phyloP scores from a whole-genome alignment of 37 sponge, comb jelly and placozoan species.

The Amphimedon queenslandica region DNA sequence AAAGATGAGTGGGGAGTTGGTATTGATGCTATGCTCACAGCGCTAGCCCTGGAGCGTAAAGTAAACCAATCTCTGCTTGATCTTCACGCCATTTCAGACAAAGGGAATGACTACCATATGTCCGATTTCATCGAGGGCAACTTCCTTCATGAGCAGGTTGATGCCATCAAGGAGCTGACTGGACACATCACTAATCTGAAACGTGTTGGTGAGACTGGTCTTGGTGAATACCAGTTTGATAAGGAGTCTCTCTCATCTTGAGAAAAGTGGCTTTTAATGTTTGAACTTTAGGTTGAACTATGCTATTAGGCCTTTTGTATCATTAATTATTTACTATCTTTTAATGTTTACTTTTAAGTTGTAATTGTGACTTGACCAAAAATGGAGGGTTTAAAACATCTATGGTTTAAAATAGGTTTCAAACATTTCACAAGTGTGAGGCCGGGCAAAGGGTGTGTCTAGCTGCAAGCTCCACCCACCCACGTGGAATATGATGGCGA shows the following conservation, averaged over 20 bases:
- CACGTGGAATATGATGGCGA: neutral
- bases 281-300: too few species aligned
- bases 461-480: conserved; percentile 5
- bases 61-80: conserved; percentile 88
- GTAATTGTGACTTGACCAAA: too few species aligned
- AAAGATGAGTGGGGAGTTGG: conserved; percentile 75
- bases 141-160: conserved; percentile 52
- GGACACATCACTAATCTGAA: conserved; percentile 72
- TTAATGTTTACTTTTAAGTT: too few species aligned
- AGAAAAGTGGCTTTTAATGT: neutral
- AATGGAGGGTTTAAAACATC: too few species aligned
- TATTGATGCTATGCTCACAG: conserved; percentile 70
- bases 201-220: conserved; percentile 71
- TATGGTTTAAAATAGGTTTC: too few species aligned
- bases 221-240: conserved; percentile 86
- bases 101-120: conserved; percentile 58
- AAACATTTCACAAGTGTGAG: too few species aligned
- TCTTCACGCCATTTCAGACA: conserved; percentile 69
- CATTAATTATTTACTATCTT: too few species aligned
- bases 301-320: too few species aligned
- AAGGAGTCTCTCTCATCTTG: conserved; percentile 1
- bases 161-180: conserved; percentile 82
- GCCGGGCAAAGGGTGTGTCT: too few species aligned
- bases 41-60: conserved; percentile 65
- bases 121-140: conserved; percentile 42